Percentiles rank a stretch among this genome's conserved stretches.
These are phyloP conservation scores for Hermaeophaga mercurialis DNA, from an alignment of 2,888 invertebrate species.

Conservation along the genomic window DNA sequence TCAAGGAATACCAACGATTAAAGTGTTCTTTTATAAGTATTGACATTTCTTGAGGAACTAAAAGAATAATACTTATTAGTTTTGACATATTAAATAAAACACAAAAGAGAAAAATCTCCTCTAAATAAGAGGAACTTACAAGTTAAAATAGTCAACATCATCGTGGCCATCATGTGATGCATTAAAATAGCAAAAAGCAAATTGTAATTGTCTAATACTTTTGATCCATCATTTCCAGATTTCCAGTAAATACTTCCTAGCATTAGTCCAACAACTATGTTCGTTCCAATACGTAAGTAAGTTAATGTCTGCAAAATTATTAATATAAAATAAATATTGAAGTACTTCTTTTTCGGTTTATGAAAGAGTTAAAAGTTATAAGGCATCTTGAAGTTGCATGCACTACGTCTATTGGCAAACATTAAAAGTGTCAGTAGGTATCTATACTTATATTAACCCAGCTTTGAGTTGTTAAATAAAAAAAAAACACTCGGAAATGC, in stretches of 20 bases:
- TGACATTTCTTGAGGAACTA: slow-evolving; percentile 81
- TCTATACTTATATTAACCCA: too few relatives aligned
- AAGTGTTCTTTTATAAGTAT: slow-evolving; percentile 84
- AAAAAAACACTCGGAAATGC: too few relatives aligned
- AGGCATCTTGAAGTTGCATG: too few relatives aligned
- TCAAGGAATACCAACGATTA: slow-evolving; percentile 87
- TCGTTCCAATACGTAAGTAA: slow-evolving; percentile 75
- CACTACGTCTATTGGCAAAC: too few relatives aligned
- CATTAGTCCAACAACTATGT: slow-evolving; percentile 76
- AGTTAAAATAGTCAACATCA: slow-evolving; percentile 87
- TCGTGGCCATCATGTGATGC: slow-evolving; percentile 91
- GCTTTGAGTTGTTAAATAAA: too few relatives aligned
- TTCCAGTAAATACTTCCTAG: slow-evolving; percentile 76
- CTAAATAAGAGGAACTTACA: slow-evolving; percentile 64
- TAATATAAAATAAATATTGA: slow-evolving; percentile 27
- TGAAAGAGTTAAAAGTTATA: too few relatives aligned
- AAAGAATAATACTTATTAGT: slow-evolving; percentile 50
- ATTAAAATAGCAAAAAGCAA: slow-evolving; percentile 89
- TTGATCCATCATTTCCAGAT: slow-evolving; percentile 75
- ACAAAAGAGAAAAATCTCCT: too few relatives aligned
- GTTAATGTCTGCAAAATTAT: slow-evolving; percentile 77
- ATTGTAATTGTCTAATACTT: slow-evolving; percentile 83
- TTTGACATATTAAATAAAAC: too few relatives aligned
- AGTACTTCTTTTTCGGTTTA: too few relatives aligned
- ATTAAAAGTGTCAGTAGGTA: too few relatives aligned